Evolutionary conservation across 2,113 vertebrate species (phyloP).

Genomic region (Corythornis cristatus): DNA sequence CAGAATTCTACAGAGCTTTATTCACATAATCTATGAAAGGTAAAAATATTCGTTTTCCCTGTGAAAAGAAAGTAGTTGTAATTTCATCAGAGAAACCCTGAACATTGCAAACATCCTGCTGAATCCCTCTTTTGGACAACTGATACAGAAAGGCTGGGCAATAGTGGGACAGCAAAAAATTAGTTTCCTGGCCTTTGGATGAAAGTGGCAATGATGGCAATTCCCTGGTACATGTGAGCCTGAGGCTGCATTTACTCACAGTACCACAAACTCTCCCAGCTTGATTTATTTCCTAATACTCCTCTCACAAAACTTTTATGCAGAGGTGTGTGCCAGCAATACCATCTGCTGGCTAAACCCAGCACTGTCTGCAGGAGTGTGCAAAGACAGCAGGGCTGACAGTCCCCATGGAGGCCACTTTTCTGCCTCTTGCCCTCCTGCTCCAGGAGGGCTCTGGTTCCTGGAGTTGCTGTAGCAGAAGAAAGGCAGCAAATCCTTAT

Average conservation of each 20-base stretch:
- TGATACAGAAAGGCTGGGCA: not conserved
- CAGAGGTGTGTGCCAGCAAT: not conserved
- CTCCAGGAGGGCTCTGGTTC: not conserved
- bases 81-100: not conserved
- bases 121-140: not conserved
- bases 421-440: rapidly evolving
- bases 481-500: rapidly evolving
- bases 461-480: not conserved
- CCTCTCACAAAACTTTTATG: not conserved
- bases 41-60: not conserved
- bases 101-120: not conserved
- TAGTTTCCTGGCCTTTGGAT: not conserved
- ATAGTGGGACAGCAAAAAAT: not conserved
- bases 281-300: not conserved
- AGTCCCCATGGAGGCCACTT: rapidly evolving
- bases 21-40: not conserved
- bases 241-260: not conserved
- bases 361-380: rapidly evolving
- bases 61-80: not conserved
- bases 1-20: not conserved
- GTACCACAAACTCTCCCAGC: not conserved
- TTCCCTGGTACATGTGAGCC: not conserved
- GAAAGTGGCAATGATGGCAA: not conserved
- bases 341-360: constrained; percentile 64
- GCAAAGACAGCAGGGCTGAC: not conserved